These are phyloP conservation scores for Eciton burchellii DNA, from an alignment of 1,140 invertebrate species.

Conservation along the genomic window DNA sequence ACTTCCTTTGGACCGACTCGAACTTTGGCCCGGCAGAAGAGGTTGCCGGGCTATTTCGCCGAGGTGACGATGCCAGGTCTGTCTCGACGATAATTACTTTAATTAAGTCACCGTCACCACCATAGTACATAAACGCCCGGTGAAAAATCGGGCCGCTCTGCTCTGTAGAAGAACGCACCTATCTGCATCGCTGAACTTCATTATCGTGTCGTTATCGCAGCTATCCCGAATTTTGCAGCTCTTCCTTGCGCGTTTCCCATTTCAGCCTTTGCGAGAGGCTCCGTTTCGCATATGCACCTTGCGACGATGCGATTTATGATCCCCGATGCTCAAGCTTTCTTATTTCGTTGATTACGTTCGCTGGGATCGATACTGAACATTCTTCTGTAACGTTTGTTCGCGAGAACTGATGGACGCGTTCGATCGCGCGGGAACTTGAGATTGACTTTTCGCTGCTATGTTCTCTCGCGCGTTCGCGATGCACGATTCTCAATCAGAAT, in stretches of 20 bases:
- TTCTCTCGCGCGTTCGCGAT: too few species aligned
- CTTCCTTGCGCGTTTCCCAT: neutral
- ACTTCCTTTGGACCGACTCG: conserved; percentile 71
- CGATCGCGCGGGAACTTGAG: too few species aligned
- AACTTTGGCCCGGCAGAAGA: conserved; percentile 73
- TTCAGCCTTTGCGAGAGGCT: neutral
- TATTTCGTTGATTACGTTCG: neutral
- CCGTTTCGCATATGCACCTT: neutral
- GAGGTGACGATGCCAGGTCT: conserved; percentile 2
- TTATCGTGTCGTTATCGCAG: neutral
- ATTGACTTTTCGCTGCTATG: too few species aligned
- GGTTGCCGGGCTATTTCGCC: conserved; percentile 67
- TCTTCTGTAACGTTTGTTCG: neutral
- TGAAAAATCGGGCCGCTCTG: conserved; percentile 31
- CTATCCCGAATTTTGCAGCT: conserved; percentile 3
- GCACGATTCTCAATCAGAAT: too few species aligned
- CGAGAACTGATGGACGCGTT: neutral
- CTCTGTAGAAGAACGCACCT: neutral
- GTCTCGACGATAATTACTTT: conserved; percentile 62
- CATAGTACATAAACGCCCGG: neutral
- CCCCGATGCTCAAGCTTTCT: neutral
- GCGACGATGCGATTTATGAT: conserved; percentile 3
- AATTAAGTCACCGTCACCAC: conserved; percentile 54
- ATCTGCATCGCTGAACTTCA: conserved; percentile 17
- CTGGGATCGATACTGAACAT: neutral